These are phyloP conservation scores for Hybognathus amarus DNA, from an alignment of 2,797 vertebrate genomes.

Conservation along the genomic window DNA sequence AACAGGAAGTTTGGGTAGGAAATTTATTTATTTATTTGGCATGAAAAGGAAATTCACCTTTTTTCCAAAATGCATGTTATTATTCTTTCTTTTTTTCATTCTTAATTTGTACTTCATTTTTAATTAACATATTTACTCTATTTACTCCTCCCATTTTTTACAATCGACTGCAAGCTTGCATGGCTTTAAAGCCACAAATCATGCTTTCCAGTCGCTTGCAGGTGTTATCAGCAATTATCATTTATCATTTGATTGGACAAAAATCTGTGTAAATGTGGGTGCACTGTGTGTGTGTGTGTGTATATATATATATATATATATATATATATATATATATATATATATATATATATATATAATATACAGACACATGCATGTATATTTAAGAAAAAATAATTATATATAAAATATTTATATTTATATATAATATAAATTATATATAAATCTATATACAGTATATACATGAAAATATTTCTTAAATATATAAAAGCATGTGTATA, in stretches of 20 bases:
- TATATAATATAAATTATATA: no score
- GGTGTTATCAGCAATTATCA: background rate
- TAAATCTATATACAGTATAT: no score
- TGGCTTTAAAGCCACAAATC: background rate
- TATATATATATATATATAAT: no score
- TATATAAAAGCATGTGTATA: no score
- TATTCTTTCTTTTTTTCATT: background rate
- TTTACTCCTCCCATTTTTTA: background rate
- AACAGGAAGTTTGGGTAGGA: constrained; percentile 9
- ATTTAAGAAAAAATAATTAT: no score
- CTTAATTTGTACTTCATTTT: background rate
- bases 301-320: no score
- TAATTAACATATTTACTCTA: background rate
- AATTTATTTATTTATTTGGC: background rate
- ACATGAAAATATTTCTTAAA: no score
- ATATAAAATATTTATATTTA: no score
- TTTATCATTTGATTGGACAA: background rate
- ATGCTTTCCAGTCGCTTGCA: background rate
- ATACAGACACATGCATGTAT: no score
- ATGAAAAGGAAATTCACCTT: background rate
- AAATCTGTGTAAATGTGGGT: background rate
- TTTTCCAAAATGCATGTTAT: background rate
- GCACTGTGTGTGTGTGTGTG: no score
- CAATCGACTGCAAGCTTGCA: background rate
- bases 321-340: no score